A percentile compares a stretch with the other conserved stretches of the same genome.
phyloP scores from a whole-genome alignment of 2,113 vertebrate species.

The Gorsachius goisagi region DNA sequence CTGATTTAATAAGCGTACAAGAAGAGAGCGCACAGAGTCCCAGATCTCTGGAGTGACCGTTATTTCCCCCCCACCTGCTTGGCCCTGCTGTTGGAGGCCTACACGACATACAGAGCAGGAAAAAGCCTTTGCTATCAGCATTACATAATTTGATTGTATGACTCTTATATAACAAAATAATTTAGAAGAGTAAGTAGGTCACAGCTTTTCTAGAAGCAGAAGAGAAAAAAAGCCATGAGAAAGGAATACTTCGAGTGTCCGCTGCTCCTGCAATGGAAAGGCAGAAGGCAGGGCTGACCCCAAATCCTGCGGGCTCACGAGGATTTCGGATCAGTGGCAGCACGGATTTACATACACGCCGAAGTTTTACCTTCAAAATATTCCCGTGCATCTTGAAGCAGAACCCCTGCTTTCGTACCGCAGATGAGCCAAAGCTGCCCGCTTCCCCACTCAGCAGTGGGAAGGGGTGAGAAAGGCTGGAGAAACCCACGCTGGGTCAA shows the following conservation, averaged over 20 bases:
- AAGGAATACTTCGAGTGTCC: conserved; percentile 6
- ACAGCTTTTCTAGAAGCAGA: conserved; percentile 50
- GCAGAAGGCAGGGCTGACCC: not conserved
- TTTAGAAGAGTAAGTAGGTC: conserved; percentile 66
- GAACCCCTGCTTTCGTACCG: not conserved
- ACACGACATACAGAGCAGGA: not conserved
- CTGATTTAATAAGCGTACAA: not conserved
- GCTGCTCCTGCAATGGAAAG: not conserved
- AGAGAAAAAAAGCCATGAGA: not conserved
- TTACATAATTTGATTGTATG: conserved; percentile 64
- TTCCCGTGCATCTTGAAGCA: not conserved
- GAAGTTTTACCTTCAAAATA: not conserved
- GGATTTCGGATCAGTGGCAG: not conserved
- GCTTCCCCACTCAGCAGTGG: not conserved
- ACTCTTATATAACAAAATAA: conserved; percentile 65
- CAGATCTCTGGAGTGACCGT: conserved; percentile 26
- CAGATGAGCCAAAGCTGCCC: not conserved
- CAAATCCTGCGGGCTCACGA: rapidly evolving
- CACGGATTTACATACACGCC: rapidly evolving
- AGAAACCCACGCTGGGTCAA: not conserved
- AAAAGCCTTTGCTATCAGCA: conserved; percentile 15
- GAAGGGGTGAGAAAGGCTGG: not conserved
- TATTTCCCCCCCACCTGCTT: not conserved
- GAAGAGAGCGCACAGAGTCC: not conserved
- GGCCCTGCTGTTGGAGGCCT: conserved; percentile 27